Conservation (phyloP, 2,888 invertebrate species). For the Lissonota sp. region DNA sequence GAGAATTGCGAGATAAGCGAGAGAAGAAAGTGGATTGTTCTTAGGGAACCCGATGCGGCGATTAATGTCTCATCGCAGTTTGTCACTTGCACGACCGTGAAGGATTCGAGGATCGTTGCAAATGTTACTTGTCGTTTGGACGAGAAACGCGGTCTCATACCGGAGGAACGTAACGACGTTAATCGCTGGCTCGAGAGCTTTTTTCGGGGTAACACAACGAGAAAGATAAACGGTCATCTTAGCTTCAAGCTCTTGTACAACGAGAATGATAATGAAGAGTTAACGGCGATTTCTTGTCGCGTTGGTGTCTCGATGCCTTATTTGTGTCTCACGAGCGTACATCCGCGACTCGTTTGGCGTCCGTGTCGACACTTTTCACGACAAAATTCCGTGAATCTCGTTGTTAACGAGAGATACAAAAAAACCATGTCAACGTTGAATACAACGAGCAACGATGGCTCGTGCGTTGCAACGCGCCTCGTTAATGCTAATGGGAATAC, state of each 20-base stretch:
- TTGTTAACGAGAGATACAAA: slow-evolving; percentile 69
- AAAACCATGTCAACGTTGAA: slow-evolving; percentile 18
- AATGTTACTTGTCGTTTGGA: slow-evolving; percentile 92
- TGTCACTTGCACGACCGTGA: slow-evolving; percentile 93
- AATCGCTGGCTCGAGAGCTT: slow-evolving; percentile 90
- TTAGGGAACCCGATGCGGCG: slow-evolving; percentile 89
- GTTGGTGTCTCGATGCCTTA: slow-evolving; percentile 93
- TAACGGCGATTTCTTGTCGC: slow-evolving; percentile 77
- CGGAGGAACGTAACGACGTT: slow-evolving; percentile 88
- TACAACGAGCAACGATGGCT: slow-evolving; percentile 83
- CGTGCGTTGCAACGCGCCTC: slow-evolving; percentile 83
- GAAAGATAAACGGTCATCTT: slow-evolving; percentile 91
- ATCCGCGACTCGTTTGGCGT: slow-evolving; percentile 87
- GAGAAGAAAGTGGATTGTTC: slow-evolving; percentile 91
- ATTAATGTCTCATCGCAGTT: slow-evolving; percentile 84
- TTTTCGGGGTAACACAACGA: slow-evolving; percentile 87
- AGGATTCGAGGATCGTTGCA: slow-evolving; percentile 91
- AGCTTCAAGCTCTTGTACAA: slow-evolving; percentile 91
- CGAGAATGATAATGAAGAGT: slow-evolving; percentile 83
- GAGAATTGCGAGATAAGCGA: slow-evolving; percentile 90
- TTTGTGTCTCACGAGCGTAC: slow-evolving; percentile 90
- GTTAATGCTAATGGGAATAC: slow-evolving; percentile 77
- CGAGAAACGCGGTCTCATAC: slow-evolving; percentile 88
- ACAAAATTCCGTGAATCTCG: slow-evolving; percentile 85
- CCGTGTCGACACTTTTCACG: slow-evolving; percentile 87